phyloP scores from a whole-genome alignment of 2,113 vertebrate species.

The Scalopus aquaticus region DNA sequence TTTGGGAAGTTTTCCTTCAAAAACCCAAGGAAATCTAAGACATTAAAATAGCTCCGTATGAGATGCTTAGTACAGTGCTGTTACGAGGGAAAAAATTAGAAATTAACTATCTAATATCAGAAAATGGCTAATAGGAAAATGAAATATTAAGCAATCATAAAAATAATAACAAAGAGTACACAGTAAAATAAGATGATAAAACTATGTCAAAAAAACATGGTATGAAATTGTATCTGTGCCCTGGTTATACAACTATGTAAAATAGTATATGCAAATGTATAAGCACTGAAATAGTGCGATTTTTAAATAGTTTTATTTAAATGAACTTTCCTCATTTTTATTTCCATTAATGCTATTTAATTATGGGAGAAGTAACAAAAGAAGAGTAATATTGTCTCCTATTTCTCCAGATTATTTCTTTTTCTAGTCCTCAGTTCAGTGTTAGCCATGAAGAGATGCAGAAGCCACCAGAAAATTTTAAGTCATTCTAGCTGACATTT shows the following conservation, averaged over 20 bases:
- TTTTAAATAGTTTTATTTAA: conserved; percentile 53
- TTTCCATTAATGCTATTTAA: conserved; percentile 42
- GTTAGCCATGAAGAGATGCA: background rate
- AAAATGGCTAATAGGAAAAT: conserved; percentile 40
- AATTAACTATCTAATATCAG: conserved; percentile 43
- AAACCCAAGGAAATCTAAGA: conserved; percentile 14
- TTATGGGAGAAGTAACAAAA: background rate
- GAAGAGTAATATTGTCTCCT: background rate
- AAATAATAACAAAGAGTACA: background rate
- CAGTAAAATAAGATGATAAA: conserved; percentile 34
- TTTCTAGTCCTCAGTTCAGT: conserved; percentile 6
- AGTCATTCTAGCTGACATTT: conserved; percentile 17
- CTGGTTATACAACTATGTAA: background rate
- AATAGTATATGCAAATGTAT: background rate
- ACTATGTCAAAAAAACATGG: conserved; percentile 5
- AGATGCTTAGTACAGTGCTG: background rate
- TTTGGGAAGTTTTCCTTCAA: conserved; percentile 36
- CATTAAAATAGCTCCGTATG: background rate
- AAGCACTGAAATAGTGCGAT: background rate
- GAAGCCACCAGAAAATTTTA: conserved; percentile 21
- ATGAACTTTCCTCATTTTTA: background rate
- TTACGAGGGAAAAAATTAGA: conserved; percentile 35
- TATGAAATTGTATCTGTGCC: background rate
- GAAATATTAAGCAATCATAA: conserved; percentile 28
- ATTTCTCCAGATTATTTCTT: conserved; percentile 46